Conservation (phyloP, 2,888 invertebrate species). For the Ashinkailepas kermadecensis region DNA sequence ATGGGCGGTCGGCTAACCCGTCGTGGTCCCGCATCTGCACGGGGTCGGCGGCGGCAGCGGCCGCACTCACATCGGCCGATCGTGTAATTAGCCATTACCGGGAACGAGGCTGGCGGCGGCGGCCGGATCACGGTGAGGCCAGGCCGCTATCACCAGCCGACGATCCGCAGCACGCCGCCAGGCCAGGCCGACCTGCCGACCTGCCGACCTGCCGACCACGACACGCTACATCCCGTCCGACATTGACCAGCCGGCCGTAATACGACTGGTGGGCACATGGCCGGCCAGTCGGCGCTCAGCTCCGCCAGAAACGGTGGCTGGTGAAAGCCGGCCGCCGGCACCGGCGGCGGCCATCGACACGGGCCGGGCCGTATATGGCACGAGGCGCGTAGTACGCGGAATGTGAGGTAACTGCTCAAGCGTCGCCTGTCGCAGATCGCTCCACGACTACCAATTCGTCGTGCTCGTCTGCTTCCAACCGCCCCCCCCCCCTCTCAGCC, state of each 20-base stretch:
- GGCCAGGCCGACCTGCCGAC: neutral
- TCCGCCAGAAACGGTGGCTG: neutral
- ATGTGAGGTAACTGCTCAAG: neutral
- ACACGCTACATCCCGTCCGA: neutral
- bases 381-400: neutral
- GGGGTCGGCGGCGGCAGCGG: too few species aligned
- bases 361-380: neutral
- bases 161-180: neutral
- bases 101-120: neutral
- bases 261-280: neutral
- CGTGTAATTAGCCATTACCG: neutral
- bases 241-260: neutral
- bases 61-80: too few species aligned
- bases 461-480: neutral
- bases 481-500: too few species aligned
- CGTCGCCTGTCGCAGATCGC: neutral
- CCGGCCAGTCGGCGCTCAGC: neutral
- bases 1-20: too few species aligned
- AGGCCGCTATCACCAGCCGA: neutral
- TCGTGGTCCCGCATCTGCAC: too few species aligned
- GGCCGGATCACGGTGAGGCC: neutral
- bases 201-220: too few species aligned
- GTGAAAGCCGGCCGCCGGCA: neutral
- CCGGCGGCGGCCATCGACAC: neutral
- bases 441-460: neutral